phyloP scores from a whole-genome alignment of 2,113 vertebrate genomes.

The Theropithecus gelada region DNA sequence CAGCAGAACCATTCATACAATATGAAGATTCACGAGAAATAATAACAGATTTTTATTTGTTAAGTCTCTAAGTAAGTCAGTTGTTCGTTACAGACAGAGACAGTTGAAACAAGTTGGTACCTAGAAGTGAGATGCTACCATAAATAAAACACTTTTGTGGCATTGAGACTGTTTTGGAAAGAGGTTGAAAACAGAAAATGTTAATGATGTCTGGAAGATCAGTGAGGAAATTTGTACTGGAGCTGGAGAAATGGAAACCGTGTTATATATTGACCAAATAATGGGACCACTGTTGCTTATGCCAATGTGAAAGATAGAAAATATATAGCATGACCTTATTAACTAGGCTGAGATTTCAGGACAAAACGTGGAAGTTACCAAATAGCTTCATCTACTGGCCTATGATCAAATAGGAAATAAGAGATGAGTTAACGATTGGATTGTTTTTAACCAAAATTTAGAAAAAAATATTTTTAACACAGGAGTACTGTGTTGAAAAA shows the following conservation, averaged over 20 bases:
- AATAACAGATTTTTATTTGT: not conserved
- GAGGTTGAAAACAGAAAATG: not conserved
- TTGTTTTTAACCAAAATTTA: not conserved
- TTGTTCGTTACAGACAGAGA: not conserved
- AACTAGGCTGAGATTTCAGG: not conserved
- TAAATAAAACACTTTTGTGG: not conserved
- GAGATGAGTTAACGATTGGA: not conserved
- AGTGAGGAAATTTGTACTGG: not conserved
- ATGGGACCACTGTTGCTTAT: not conserved
- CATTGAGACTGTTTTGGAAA: not conserved
- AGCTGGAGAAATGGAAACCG: accelerated
- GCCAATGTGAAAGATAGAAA: not conserved
- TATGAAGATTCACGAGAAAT: not conserved
- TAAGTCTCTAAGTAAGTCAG: not conserved
- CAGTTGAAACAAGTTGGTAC: not conserved
- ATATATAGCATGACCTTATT: not conserved
- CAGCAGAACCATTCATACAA: not conserved
- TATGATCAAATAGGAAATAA: not conserved
- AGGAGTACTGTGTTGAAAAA: slow-evolving; percentile 28
- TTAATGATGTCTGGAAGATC: not conserved
- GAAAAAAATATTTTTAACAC: slow-evolving; percentile 38
- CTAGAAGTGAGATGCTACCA: not conserved
- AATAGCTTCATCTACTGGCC: not conserved
- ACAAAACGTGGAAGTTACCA: not conserved
- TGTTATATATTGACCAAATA: not conserved